Base-by-base conservation (phyloP, 2,797 vertebrate species). In the Anguilla obscura region DNA sequence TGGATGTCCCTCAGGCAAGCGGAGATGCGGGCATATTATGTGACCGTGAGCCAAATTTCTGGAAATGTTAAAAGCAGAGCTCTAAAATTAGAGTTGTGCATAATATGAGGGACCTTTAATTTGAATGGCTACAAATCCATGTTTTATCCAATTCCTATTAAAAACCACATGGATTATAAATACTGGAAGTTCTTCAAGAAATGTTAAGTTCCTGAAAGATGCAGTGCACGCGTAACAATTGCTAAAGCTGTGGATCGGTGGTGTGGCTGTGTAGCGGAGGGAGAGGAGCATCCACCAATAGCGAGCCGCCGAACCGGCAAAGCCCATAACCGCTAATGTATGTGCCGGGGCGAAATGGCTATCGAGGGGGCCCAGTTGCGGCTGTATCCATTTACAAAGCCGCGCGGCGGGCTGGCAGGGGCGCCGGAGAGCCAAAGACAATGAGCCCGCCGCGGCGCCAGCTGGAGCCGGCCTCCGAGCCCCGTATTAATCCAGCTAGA, bases 301-400 rank as follows among this genome's bases (percentile, higher is more conserved):
- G 50, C 18, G 1, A 14, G 9, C 21, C 9, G 7, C 21, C n/a
- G 6, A 69, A 10, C 85, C 12, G 36, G 10, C 6, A n/a, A 86
- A 69, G 36, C 60, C 33, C 45, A 45, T 74, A 36, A 24, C 63
- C 40, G 27, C 63, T 45, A 12, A n/a, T 33, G 52, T 27, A 50
- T 4, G 24, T 40, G 40, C 63, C 60, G 48, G 33, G 52, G 66
- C 24, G 1, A 86, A 85, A 50, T 50, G 30, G 85, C 63, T 86
- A 86, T 86, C 85, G 48, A 30, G 36, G n/a, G 60, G 58, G 9
- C 30, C 52, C 85, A 86, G 85, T 86, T 21, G 58, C 21, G 18
- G 60, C 85, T 71, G 63, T 86, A 86, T 86, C 85, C 85, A 74
- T 71, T 86, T 86, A 71, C 85, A 86, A 86, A 86, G 60, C 36